Percentiles rank a stretch among this genome's conserved stretches.
These are phyloP conservation scores for Gymnocephalus cernua DNA, from an alignment of 2,113 vertebrate genomes.

Conservation along the genomic window DNA sequence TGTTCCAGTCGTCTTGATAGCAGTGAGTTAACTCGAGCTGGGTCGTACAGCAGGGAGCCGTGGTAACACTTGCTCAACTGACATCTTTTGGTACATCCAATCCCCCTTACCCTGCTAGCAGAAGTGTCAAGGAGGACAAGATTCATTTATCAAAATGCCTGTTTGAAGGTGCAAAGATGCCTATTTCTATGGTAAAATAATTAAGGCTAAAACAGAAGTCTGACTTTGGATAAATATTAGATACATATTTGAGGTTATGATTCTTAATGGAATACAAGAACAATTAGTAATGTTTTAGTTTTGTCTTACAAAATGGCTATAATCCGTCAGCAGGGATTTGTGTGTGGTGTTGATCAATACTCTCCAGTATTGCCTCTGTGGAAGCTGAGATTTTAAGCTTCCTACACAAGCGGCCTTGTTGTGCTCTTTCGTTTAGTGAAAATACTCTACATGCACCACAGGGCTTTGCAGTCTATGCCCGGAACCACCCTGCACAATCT, in stretches of 20 bases:
- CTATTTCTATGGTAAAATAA: constrained; percentile 25
- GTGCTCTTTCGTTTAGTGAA: constrained; percentile 10
- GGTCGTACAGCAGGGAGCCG: constrained; percentile 41
- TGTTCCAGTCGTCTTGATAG: constrained; percentile 56
- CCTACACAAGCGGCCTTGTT: constrained; percentile 13
- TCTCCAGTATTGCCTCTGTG: constrained; percentile 13
- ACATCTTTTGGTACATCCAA: constrained; percentile 50
- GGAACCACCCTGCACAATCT: constrained; percentile 3
- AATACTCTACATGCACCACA: constrained; percentile 7
- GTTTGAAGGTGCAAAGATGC: constrained; percentile 19
- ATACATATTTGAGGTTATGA: not conserved
- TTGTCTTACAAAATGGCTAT: not conserved
- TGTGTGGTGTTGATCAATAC: constrained; percentile 20
- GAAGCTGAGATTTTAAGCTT: constrained; percentile 18
- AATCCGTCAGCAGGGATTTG: constrained; percentile 11
- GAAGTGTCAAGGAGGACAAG: constrained; percentile 18
- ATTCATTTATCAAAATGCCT: not conserved
- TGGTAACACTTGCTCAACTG: constrained; percentile 30
- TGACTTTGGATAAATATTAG: not conserved
- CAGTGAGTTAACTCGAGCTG: constrained; percentile 22
- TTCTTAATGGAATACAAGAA: constrained; percentile 11
- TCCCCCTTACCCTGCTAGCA: constrained; percentile 37
- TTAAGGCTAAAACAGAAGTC: constrained; percentile 17
- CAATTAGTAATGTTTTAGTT: not conserved
- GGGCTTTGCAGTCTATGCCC: constrained; percentile 10